Evolutionary conservation across 2,797 vertebrate genomes (phyloP), one percentile per base, ranked within the genome.

Genomic region (Sebastes baramenuke): DNA sequence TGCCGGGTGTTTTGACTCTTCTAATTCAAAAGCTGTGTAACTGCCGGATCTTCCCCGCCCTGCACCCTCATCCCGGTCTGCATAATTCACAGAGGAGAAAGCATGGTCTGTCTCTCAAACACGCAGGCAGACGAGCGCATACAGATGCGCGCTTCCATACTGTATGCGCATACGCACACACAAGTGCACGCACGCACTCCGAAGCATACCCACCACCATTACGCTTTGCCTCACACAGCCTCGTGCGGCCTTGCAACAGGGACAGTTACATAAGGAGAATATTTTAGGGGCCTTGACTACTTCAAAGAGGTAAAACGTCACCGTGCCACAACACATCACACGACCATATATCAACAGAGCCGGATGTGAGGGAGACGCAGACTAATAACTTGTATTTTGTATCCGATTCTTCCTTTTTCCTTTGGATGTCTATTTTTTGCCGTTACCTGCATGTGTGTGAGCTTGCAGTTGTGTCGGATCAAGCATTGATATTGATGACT

Each of bases 181-280:
- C 78, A 62, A 29, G 22, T 38, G 32, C 70, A 64, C 1, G 4
- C 59, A 78, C 32, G 3, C 64, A 59, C 69, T 58, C 20, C 58
- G 71, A 81, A 67, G 69, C 67, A 30, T 27, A 77, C 64, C 71
- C 89, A 68, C 80, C 77, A 83, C 89, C 87, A 87, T 88, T 86
- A 85, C 85, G 61, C 71, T 85, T 91, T 87, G 75, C 82, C 86
- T 90, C 84, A 76, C 83, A 85, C 80, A 86, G 87, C 79, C 83
- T 83, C 54, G 32, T 77, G 65, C 25, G 65, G 79, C 86, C 85
- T 84, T 77, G 83, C 87, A 94, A 91, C 79, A 85, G 87, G 92
- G 88, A 93, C 94, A 91, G 93, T 95, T 95, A 95, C 92, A 93
- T 96, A 96, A 95, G 92, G 80, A 84, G 85, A 88, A 92, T 94